phyloP scores from a whole-genome alignment of 2,113 vertebrate genomes.

The Arothron firmamentum region DNA sequence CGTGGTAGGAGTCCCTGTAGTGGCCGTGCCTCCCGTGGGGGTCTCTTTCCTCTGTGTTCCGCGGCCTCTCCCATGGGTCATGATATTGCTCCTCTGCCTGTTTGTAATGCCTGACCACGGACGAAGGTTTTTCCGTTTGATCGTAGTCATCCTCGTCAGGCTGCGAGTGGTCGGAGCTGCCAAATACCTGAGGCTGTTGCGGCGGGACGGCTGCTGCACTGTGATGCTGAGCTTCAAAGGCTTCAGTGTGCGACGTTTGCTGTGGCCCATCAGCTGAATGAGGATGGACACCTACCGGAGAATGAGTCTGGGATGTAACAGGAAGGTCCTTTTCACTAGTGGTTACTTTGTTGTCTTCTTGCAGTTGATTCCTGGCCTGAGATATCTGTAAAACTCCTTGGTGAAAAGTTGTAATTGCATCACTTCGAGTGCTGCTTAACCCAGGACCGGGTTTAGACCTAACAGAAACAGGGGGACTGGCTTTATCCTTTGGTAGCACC shows the following conservation, averaged over 20 bases:
- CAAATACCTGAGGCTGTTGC: constrained; percentile 75
- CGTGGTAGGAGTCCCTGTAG: constrained; percentile 82
- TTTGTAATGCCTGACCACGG: constrained; percentile 76
- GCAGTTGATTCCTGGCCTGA: constrained; percentile 58
- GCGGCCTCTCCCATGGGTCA: constrained; percentile 86
- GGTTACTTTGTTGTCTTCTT: constrained; percentile 56
- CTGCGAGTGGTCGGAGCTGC: constrained; percentile 73
- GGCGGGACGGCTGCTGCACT: constrained; percentile 76
- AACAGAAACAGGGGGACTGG: constrained; percentile 10
- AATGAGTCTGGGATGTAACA: constrained; percentile 45
- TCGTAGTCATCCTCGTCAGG: constrained; percentile 71
- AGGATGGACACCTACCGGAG: constrained; percentile 53
- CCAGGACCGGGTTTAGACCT: constrained; percentile 46
- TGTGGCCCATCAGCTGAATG: constrained; percentile 63
- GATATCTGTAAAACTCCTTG: constrained; percentile 63
- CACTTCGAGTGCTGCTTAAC: constrained; percentile 34
- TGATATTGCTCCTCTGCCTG: constrained; percentile 81
- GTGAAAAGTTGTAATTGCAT: constrained; percentile 37
- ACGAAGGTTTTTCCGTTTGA: constrained; percentile 73
- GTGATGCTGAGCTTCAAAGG: constrained; percentile 55
- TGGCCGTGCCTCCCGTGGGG: constrained; percentile 76
- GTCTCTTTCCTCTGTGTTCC: constrained; percentile 77
- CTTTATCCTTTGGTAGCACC: constrained; percentile 39
- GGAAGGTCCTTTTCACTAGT: constrained; percentile 58
- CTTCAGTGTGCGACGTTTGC: constrained; percentile 74